Evolutionary conservation across 2,797 vertebrate genomes (phyloP), one percentile per base, ranked within the genome.

Genomic region (Poecilia picta): DNA sequence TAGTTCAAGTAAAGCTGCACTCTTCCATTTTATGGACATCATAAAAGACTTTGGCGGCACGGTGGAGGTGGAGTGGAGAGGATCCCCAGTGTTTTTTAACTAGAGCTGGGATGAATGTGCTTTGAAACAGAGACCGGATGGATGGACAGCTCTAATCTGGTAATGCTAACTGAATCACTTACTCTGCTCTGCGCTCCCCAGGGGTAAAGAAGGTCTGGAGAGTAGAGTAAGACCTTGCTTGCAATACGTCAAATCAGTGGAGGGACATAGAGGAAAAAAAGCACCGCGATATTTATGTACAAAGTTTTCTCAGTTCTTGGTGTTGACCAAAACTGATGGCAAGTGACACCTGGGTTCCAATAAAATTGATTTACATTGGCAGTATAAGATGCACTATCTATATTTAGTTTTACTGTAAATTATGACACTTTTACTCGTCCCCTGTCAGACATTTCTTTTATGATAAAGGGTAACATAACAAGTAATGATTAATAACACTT

Each of bases 21-120:
- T 97, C 97, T 97, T 95, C 96, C 95, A 95, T 96, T 97, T 97
- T 97, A 97, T 96, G 95, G 96, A 96, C 95, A 96, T 96, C 95
- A 96, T 96, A 96, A 94, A 95, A 95, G 93, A 94, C 92, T 93
- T 94, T 94, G 93, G 91, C 77, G 84, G 68, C 68, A 71, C 80
- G 83, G 85, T 86, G 87, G 86, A 85, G 91, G 89, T 91, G 86
- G 87, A 84, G 91, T 84, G 88, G 80, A 83, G 87, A 89, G 89
- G 91, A 90, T 93, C 91, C 92, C 91, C 87, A 89, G 91, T 93
- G 94, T 94, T 93, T 94, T 93, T 94, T 93, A 95, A 95, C 93
- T 92, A 94, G 89, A 86, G 85, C 84, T 74, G 88, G 87, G 89
- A 94, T 94, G 92, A 93, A 94, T 94, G 92, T 92, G 91, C 93